Evolutionary conservation across 1,140 invertebrate species (phyloP).

Genomic region (Pygmarrhopalites habei): DNA sequence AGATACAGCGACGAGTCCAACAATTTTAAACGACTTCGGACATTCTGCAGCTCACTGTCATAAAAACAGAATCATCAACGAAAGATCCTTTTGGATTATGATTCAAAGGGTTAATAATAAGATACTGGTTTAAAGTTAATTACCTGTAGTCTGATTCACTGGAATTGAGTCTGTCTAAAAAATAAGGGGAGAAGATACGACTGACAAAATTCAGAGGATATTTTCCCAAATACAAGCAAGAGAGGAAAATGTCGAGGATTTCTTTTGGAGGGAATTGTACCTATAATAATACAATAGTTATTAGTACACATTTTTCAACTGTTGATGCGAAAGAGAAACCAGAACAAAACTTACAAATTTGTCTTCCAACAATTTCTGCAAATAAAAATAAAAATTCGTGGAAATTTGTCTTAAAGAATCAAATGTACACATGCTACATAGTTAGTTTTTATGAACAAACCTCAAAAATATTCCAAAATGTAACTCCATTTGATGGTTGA

Average conservation of each 20-base stretch:
- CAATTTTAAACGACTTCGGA: conserved; percentile 51
- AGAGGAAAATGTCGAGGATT: conserved; percentile 55
- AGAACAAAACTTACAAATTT: no score
- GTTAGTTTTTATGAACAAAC: conserved; percentile 53
- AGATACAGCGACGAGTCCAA: conserved; percentile 59
- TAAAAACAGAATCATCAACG: conserved; percentile 20
- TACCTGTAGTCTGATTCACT: conserved; percentile 33
- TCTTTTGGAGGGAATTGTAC: no score
- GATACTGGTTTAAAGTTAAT: conserved; percentile 17
- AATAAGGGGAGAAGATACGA: conserved; percentile 56
- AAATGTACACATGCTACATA: conserved; percentile 29
- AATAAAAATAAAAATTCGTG: no score
- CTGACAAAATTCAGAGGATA: conserved; percentile 57
- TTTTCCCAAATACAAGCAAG: conserved; percentile 57
- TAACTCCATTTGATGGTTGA: conserved; percentile 47
- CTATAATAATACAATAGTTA: no score
- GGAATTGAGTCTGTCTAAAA: conserved; percentile 51
- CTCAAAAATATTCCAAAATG: conserved; percentile 58
- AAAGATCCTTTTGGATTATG: no score
- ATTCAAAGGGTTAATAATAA: conserved; percentile 8
- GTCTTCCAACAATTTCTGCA: no score
- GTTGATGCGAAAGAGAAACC: no score
- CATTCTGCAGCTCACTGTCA: conserved; percentile 35
- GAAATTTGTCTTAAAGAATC: no score
- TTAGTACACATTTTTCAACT: no score